Conservation (phyloP, 2,888 invertebrate species). For the Philereme transversata region DNA sequence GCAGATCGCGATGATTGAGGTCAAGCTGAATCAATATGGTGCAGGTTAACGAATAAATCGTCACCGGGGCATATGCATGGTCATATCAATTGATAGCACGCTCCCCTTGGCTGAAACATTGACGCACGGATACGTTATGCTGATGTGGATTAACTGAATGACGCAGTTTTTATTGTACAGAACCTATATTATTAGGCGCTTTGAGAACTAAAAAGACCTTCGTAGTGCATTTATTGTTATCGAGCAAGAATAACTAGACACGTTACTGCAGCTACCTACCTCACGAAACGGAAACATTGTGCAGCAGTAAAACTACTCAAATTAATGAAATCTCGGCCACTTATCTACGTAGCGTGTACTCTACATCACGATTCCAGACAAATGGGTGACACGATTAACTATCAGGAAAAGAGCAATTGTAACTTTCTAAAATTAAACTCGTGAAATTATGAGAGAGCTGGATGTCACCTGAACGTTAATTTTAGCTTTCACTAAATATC, state of each 20-base stretch:
- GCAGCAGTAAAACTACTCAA: slow-evolving; percentile 20
- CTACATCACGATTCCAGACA: slow-evolving; percentile 30
- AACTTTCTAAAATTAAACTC: slow-evolving; percentile 37
- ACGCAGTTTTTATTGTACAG: slow-evolving; percentile 37
- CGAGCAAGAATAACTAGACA: slow-evolving; percentile 34
- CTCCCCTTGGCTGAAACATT: slow-evolving; percentile 49
- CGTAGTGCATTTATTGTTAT: background rate
- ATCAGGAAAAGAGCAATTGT: slow-evolving; percentile 24
- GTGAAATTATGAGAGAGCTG: slow-evolving; percentile 26
- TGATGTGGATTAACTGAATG: slow-evolving; percentile 43
- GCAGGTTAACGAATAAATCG: slow-evolving; percentile 80
- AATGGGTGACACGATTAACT: slow-evolving; percentile 24
- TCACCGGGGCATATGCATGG: slow-evolving; percentile 66
- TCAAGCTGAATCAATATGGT: slow-evolving; percentile 68
- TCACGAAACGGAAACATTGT: slow-evolving; percentile 34
- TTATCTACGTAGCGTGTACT: slow-evolving; percentile 32
- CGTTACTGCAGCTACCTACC: slow-evolving; percentile 47
- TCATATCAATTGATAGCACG: slow-evolving; percentile 70
- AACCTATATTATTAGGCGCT: background rate
- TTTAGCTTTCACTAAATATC: slow-evolving; percentile 26
- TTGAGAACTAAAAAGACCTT: no score
- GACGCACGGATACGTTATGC: slow-evolving; percentile 44
- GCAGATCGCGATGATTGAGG: slow-evolving; percentile 58
- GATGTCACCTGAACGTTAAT: slow-evolving; percentile 19
- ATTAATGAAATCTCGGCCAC: slow-evolving; percentile 30